phyloP scores from a whole-genome alignment of 1,140 invertebrate genomes.

The Macrostomum lignano region DNA sequence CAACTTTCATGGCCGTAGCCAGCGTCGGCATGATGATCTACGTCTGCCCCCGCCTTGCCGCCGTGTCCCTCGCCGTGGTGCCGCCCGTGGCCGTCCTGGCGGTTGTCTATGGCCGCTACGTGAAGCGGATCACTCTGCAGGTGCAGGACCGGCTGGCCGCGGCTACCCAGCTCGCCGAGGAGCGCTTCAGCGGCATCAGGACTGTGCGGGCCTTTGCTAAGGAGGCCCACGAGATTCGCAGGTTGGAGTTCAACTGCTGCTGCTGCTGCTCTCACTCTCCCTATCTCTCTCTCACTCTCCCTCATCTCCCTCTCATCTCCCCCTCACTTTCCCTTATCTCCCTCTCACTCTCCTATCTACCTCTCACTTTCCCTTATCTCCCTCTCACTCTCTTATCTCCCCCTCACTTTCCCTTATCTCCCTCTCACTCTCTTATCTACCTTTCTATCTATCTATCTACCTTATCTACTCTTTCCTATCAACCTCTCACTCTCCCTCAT shows the following conservation, averaged over 20 bases:
- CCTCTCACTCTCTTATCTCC: too few species aligned
- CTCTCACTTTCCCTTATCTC: too few species aligned
- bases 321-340: too few species aligned
- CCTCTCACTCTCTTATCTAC: too few species aligned
- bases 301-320: too few species aligned
- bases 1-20: conserved; percentile 47
- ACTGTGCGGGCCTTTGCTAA: conserved; percentile 72
- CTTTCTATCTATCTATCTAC: too few species aligned
- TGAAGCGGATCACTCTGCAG: conserved; percentile 49
- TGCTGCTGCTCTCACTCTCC: too few species aligned
- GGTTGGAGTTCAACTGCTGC: background rate
- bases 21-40: conserved; percentile 84
- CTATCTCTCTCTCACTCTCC: too few species aligned
- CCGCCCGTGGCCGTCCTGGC: conserved; percentile 56
- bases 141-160: conserved; percentile 54
- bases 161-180: conserved; percentile 55
- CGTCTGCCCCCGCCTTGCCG: conserved; percentile 54
- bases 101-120: conserved; percentile 55
- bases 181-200: conserved; percentile 63
- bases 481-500: too few species aligned
- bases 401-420: too few species aligned
- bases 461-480: too few species aligned
- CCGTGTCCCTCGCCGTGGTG: conserved; percentile 54
- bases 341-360: too few species aligned
- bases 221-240: conserved; percentile 29